phyloP scores from a whole-genome alignment of 2,113 vertebrate genomes.

The Silurus meridionalis region DNA sequence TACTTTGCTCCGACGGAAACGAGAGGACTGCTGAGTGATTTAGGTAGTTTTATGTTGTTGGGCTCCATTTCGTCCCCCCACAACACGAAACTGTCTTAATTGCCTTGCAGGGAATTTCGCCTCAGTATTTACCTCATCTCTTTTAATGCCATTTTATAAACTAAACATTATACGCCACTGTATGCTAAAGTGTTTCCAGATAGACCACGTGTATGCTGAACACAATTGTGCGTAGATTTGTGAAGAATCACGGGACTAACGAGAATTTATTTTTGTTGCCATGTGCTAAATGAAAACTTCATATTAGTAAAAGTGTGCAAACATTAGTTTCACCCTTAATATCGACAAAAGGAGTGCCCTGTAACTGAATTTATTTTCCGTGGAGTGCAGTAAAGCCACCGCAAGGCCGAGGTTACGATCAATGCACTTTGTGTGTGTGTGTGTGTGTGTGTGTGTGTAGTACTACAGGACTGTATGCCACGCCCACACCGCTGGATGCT shows the following conservation, averaged over 20 bases:
- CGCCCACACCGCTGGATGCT: conserved; percentile 66
- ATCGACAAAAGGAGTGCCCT: background rate
- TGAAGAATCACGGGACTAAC: background rate
- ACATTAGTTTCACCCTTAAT: background rate
- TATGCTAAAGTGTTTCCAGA: background rate
- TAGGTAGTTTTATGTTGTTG: conserved; percentile 99
- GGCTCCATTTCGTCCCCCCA: conserved; percentile 87
- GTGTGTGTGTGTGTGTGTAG: conserved; percentile 51
- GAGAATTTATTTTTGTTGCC: background rate
- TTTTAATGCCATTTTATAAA: background rate
- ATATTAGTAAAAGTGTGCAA: conserved; percentile 5
- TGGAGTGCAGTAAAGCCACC: conserved; percentile 18
- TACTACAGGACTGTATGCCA: conserved; percentile 59
- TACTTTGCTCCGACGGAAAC: conserved; percentile 30
- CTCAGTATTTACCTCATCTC: conserved; percentile 68
- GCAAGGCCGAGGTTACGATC: conserved; percentile 99
- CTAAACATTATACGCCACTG: background rate
- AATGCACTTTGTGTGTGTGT: conserved; percentile 73
- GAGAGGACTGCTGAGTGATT: conserved; percentile 89
- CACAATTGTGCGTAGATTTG: background rate
- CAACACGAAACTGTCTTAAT: conserved; percentile 98
- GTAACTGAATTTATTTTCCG: conserved; percentile 15
- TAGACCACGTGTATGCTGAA: background rate
- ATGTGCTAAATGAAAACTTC: conserved; percentile 7
- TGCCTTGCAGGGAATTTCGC: conserved; percentile 91